Base-by-base conservation (phyloP, 1,140 invertebrate species). In the Littorina saxatilis region DNA sequence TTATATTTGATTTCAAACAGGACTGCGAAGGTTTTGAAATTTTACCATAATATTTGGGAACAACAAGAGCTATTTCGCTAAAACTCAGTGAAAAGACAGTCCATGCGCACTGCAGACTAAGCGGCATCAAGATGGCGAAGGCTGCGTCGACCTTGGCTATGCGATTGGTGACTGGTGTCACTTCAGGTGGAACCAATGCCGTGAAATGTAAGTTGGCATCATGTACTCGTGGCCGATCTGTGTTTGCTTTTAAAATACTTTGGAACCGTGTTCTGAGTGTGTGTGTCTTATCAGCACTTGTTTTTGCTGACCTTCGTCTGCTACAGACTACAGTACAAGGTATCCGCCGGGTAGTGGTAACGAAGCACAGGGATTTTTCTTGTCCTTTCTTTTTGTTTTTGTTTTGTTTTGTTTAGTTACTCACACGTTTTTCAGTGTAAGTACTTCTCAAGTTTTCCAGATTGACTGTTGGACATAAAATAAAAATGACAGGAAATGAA, bases 121-220 rank as follows among this genome's bases (percentile, higher is more conserved):
- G 63, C 72, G 47, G 40, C 27, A 74, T 50, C 74, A 76, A 76
- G 7, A 76, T 55, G 55, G 74, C 55, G 74, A 76, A 76, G n/a
- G 35, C 35, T 27, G 74, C 52, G 39, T 73, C 70, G 70, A 73
- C 70, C 70, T 73, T 73, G 70, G 70, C 40, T n/a, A 20, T 73
- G 70, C 23, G 29, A 73, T n/a, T 73, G 17, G 70, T 73, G 43
- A 73, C 32, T 73, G 70, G 23, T n/a, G 43, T 35, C n/a, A 73
- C 43, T 1, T 2, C 40, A 4, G 17, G 39, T 17, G 70, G 39
- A n/a, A 47, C 47, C 40, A 73, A 73, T 32, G 43, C n/a, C 29
- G 27, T 73, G 27, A 73, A 73, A 29, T 73, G 70, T 73, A 73
- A 73, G 70, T 50, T 9, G 23, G 13, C 20, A 61, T 61, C 20